These are phyloP conservation scores for Mugil cephalus DNA, from an alignment of 2,113 vertebrate genomes.

Conservation along the genomic window DNA sequence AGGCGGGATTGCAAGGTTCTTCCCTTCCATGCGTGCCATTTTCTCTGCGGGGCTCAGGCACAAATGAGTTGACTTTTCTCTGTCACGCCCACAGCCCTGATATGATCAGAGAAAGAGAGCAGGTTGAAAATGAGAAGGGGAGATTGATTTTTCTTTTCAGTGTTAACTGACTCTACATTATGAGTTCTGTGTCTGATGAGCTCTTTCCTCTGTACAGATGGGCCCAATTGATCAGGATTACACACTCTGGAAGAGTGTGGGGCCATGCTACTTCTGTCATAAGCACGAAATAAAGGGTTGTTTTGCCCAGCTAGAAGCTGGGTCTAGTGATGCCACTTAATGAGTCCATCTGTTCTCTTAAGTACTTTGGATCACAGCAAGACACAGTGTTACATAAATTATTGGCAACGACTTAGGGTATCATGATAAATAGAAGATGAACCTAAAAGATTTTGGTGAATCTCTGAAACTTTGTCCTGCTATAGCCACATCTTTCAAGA, in stretches of 20 bases:
- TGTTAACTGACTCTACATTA: conserved; percentile 33
- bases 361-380: background rate
- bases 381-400: background rate
- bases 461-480: background rate
- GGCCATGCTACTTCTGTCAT: background rate
- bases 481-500: background rate
- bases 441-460: background rate
- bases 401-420: background rate
- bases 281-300: background rate
- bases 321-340: background rate
- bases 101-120: conserved; percentile 65
- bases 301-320: background rate
- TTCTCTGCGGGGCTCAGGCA: conserved; percentile 41
- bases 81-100: conserved; percentile 60
- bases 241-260: background rate
- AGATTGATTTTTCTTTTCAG: conserved; percentile 57
- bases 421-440: background rate
- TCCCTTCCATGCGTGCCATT: conserved; percentile 12
- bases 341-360: background rate
- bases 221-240: conserved; percentile 30
- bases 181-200: conserved; percentile 52
- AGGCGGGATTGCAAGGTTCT: conserved; percentile 20
- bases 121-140: conserved; percentile 59
- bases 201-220: conserved; percentile 45
- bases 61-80: conserved; percentile 66